Evolutionary conservation across 2,797 vertebrate genomes (phyloP).

Genomic region (Aplochiton taeniatus): DNA sequence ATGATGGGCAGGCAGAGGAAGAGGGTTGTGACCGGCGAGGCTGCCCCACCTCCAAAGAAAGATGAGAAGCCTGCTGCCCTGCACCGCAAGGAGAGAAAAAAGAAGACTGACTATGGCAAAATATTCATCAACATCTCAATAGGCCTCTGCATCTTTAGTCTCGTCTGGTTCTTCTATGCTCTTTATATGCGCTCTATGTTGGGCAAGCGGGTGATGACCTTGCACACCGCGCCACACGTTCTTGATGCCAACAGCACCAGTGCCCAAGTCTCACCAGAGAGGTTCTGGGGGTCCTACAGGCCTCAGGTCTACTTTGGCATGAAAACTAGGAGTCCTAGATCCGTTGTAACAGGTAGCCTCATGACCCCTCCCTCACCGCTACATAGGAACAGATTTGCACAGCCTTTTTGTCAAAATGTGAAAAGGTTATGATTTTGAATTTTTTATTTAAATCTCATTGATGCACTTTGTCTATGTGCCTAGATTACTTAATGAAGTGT

Average conservation of each 20-base stretch:
- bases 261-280: slow-evolving; percentile 73
- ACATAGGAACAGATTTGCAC: no score
- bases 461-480: no score
- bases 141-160: slow-evolving; percentile 79
- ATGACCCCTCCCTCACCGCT: no score
- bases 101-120: slow-evolving; percentile 79
- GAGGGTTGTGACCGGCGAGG: slow-evolving; percentile 69
- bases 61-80: slow-evolving; percentile 72
- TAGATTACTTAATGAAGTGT: no score
- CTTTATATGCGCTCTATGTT: slow-evolving; percentile 77
- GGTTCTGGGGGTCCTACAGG: slow-evolving; percentile 94
- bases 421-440: no score
- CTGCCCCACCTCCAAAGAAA: slow-evolving; percentile 66
- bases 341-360: slow-evolving; percentile 82
- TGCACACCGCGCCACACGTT: slow-evolving; percentile 78
- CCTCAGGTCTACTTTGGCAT: slow-evolving; percentile 96
- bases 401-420: no score
- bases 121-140: slow-evolving; percentile 84
- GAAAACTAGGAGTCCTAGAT: slow-evolving; percentile 88
- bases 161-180: slow-evolving; percentile 83
- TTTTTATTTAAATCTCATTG: no score
- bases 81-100: slow-evolving; percentile 79
- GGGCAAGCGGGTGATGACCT: slow-evolving; percentile 76
- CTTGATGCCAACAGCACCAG: slow-evolving; percentile 76
- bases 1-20: slow-evolving; percentile 81